phyloP scores from a whole-genome alignment of 1,140 invertebrate species.

The Hycleus phaleratus region DNA sequence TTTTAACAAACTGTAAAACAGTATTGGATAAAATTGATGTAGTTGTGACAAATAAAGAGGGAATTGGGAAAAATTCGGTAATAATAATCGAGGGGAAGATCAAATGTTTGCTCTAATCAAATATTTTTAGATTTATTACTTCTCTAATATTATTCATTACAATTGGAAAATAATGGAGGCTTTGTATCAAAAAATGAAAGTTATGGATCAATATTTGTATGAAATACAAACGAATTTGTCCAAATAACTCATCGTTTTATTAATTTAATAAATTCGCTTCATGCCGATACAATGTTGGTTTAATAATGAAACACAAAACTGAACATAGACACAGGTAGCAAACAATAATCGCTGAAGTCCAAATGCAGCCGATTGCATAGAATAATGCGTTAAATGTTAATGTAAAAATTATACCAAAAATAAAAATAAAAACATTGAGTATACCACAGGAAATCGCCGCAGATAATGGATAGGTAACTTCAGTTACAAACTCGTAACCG shows the following conservation, averaged over 20 bases:
- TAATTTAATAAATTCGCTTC: conserved; percentile 21
- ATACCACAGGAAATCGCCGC: conserved; percentile 23
- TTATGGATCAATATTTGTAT: background rate
- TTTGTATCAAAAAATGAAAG: background rate
- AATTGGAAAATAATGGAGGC: background rate
- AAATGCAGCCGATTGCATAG: conserved; percentile 10
- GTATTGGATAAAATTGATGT: conserved; percentile 1
- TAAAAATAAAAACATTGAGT: conserved; percentile 25
- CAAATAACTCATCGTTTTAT: background rate
- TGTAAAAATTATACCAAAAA: conserved; percentile 23
- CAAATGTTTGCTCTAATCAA: background rate
- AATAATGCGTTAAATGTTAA: conserved; percentile 19
- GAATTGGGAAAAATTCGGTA: background rate
- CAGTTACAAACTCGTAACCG: conserved; percentile 28
- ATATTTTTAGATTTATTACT: background rate
- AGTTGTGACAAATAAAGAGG: background rate
- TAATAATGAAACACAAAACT: conserved; percentile 16
- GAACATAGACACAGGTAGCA: conserved; percentile 13
- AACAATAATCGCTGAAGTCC: conserved; percentile 17
- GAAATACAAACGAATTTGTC: background rate
- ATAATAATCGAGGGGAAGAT: background rate
- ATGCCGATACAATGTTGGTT: conserved; percentile 21
- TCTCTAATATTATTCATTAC: background rate
- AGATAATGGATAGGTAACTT: conserved; percentile 30
- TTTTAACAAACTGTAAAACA: background rate